Base-by-base conservation (phyloP, 2,888 invertebrate genomes). In the Drosophila cognata region DNA sequence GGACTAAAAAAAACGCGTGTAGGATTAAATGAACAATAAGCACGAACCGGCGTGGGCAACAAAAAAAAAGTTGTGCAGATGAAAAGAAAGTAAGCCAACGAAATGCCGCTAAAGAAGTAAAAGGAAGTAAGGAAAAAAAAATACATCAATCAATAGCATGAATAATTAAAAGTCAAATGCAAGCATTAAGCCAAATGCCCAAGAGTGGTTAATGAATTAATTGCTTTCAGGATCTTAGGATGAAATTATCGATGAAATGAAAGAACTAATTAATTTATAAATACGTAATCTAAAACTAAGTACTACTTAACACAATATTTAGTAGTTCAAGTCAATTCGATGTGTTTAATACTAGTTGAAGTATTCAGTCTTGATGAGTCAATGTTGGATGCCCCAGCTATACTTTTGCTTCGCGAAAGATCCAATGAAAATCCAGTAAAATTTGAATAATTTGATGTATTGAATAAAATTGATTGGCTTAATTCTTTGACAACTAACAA, bases 401-500 rank as follows among this genome's bases (percentile, higher is more conserved):
- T 29, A 52, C 10, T 18, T 28, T 18, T 2, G 8, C 28, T 21
- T 21, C 21, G 21, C 33, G 38, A 61, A n/a, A 36, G n/a, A 25
- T 16, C 13, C 18, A 7, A 46, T 36, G 21, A 16, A 8, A 16
- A 38, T 13, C 10, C 25, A 36, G 7, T 25, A 25, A 10, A n/a
- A 4, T 13, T 4, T 31, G 0, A 7, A 48, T 43, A 36, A 38
- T 31, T 46, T 25, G 8, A 41, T 25, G 31, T 2, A 59, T 58
- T 29, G 29, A 36, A 50, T 33, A 31, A 6, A 38, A 21, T 53
- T 33, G 48, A 16, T 68, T 50, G 46, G 28, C 41, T 70, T 60
- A 72, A 71, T 68, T 62, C 70, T 46, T 77, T 70, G 74, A 77
- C 65, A 56, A 36, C 36, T 56, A 55, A 53, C 62, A 71, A 66